Base-by-base conservation (phyloP, 2,888 invertebrate genomes). In the Mechanitis mazaeus region DNA sequence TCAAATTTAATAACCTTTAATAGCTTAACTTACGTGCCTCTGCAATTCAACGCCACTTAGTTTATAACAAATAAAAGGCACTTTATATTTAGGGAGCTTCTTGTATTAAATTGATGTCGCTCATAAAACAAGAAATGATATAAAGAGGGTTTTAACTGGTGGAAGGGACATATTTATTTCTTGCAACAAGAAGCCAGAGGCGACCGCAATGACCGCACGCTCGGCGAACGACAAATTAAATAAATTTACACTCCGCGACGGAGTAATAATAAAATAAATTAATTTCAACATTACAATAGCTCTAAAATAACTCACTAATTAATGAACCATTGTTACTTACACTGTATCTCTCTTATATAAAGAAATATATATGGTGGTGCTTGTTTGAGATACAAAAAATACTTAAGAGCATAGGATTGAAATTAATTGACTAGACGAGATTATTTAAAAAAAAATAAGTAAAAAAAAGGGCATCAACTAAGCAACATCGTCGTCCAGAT, bases 141-240 rank as follows among this genome's bases (percentile, higher is more conserved):
- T 55, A 60, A 33, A 53, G 46, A 58, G 59, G 31, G 42, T 50
- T 55, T 50, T 45, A 61, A 60, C 50, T 57, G 50, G 47, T 50
- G 55, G 61, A 60, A 61, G 62, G 63, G 66, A 65, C 68, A 72
- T 75, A 75, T 74, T 74, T 73, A 72, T 74, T 71, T 75, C 68
- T 67, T 67, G 71, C 72, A 71, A 74, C 73, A 75, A 75, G 75
- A 74, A 76, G 70, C 73, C 63, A 58, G 63, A 60, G 66, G 68
- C 69, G 67, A 75, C 77, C 72, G 67, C 75, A 72, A 69, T 73
- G 75, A 75, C 79, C 76, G 69, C 76, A 71, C 72, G 70, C 71
- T 71, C 73, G 73, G 72, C 71, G 69, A 71, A 75, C 76, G 77
- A 81, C 83, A 83, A 83, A 84, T 84, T 81, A 79, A 83, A 83